A percentile compares a stretch with the other conserved stretches of the same genome.
phyloP scores from a whole-genome alignment of 2,888 invertebrate genomes.

The Apotomis capreana region DNA sequence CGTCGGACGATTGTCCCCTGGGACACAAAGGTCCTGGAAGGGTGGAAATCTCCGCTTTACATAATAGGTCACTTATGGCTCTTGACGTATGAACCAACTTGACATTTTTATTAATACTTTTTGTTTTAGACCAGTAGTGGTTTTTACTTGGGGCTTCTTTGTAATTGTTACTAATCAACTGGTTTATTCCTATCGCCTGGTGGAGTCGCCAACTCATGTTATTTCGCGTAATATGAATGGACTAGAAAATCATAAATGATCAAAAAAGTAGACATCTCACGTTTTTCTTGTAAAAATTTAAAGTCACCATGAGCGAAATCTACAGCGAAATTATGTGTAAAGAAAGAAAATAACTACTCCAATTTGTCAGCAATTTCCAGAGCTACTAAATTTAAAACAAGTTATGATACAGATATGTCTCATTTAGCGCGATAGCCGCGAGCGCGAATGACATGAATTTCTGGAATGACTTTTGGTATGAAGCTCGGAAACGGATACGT shows the following conservation, averaged over 20 bases:
- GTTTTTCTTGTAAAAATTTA: no score
- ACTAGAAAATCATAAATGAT: no score
- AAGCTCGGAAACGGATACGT: constrained; percentile 38
- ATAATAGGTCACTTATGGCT: constrained; percentile 22
- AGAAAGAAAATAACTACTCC: constrained; percentile 16
- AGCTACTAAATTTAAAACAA: constrained; percentile 52
- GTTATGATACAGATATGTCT: constrained; percentile 63
- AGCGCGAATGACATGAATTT: constrained; percentile 53
- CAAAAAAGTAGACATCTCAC: no score
- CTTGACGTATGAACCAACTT: constrained; percentile 35
- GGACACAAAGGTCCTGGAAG: constrained; percentile 14
- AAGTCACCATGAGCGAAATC: not conserved
- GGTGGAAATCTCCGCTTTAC: constrained; percentile 24
- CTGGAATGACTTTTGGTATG: constrained; percentile 55
- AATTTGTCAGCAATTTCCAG: constrained; percentile 50
- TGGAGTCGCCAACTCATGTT: no score
- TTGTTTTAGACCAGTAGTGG: not conserved
- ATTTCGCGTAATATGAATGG: no score
- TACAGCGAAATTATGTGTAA: constrained; percentile 1
- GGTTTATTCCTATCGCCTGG: no score
- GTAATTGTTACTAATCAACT: no score
- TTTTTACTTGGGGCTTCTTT: no score
- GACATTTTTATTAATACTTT: constrained; percentile 24
- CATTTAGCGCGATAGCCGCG: constrained; percentile 58
- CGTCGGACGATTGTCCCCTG: constrained; percentile 22